Conservation (phyloP, 2,888 invertebrate species). For the Eremobia ochroleuca region DNA sequence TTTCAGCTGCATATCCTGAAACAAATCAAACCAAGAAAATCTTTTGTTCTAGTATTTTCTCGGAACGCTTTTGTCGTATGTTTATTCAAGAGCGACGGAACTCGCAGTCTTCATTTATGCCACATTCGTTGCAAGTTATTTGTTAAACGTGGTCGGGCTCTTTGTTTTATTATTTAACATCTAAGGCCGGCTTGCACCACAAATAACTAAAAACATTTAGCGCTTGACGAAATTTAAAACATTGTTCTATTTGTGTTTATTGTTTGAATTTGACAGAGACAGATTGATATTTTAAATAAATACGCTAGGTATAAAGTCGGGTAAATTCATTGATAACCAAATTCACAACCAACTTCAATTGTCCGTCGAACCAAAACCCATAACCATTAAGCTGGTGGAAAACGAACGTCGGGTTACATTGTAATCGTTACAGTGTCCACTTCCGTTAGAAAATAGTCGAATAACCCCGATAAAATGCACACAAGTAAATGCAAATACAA, state of each 20-base stretch:
- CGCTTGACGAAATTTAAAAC: not conserved
- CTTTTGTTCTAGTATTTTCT: constrained; percentile 25
- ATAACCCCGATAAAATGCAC: not conserved
- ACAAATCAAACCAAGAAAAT: constrained; percentile 20
- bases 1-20: not conserved
- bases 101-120: constrained; percentile 24
- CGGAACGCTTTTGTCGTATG: constrained; percentile 16
- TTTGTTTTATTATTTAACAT: constrained; percentile 10
- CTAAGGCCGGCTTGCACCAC: not conserved
- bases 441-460: not conserved
- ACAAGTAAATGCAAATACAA: not conserved
- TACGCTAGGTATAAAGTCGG: not conserved
- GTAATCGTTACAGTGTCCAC: not conserved
- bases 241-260: not conserved
- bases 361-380: not conserved
- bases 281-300: not conserved
- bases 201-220: not conserved
- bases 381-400: not conserved
- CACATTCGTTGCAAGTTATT: constrained; percentile 34
- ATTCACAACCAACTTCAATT: not conserved
- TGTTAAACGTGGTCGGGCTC: constrained; percentile 4
- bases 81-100: constrained; percentile 32
- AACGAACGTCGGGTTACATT: constrained; percentile 4
- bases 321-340: not conserved
- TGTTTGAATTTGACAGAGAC: not conserved